These are phyloP conservation scores for Picus viridis DNA, from an alignment of 2,797 vertebrate species.

Conservation along the genomic window DNA sequence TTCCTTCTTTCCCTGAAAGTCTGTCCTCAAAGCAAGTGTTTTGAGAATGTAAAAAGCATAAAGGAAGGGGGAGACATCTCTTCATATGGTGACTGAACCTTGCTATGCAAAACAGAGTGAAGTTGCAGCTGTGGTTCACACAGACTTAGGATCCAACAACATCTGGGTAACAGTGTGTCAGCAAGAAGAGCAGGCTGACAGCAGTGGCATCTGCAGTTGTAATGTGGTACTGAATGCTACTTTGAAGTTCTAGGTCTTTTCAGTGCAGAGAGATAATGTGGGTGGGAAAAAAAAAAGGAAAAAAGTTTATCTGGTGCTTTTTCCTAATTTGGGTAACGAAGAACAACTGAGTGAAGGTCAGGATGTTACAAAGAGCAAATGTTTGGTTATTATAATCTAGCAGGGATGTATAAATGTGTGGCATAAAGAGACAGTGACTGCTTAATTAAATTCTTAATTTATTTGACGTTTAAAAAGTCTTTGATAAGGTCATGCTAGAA, in stretches of 20 bases:
- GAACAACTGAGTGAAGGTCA: neutral
- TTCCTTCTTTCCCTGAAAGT: neutral
- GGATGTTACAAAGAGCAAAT: neutral
- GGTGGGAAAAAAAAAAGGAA: neutral
- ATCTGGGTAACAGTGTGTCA: neutral
- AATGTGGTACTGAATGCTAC: neutral
- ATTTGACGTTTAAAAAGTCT: neutral
- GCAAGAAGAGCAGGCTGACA: neutral
- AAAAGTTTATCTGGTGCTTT: neutral
- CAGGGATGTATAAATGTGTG: neutral
- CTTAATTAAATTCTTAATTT: constrained; percentile 36
- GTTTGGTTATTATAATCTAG: neutral
- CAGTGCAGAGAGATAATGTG: neutral
- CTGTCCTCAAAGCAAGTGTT: neutral
- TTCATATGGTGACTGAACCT: neutral
- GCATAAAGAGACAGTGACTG: neutral
- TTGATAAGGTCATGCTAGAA: neutral
- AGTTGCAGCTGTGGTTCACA: neutral
- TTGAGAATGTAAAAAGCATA: neutral
- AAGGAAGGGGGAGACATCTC: neutral
- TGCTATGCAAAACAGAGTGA: neutral
- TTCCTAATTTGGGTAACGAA: neutral
- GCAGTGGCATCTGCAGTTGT: neutral
- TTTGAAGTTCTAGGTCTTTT: neutral
- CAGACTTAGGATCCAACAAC: neutral